These are phyloP conservation scores for Lamproptera curius DNA, from an alignment of 2,888 invertebrate genomes.

Conservation along the genomic window DNA sequence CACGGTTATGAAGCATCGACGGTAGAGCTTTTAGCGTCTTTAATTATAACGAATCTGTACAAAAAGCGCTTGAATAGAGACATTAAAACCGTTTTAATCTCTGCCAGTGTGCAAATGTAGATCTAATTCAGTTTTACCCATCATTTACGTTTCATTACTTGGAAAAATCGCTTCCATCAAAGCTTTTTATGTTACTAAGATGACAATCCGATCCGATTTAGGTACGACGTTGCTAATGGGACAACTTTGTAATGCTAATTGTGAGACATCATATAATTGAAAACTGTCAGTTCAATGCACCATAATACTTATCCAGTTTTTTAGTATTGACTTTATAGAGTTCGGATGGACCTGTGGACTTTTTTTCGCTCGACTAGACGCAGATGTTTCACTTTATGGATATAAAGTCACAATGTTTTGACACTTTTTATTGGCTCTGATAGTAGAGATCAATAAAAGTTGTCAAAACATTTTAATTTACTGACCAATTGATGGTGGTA, in stretches of 20 bases:
- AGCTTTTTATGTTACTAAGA: conserved; percentile 1
- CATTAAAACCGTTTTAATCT: conserved; percentile 14
- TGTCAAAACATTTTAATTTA: neutral
- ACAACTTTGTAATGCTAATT: conserved; percentile 7
- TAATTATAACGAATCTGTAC: conserved; percentile 1
- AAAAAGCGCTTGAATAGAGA: conserved; percentile 20
- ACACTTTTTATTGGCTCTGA: too few species aligned
- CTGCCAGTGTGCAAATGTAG: conserved; percentile 1
- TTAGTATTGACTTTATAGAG: too few species aligned
- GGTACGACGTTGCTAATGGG: conserved; percentile 8
- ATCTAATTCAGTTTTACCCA: conserved; percentile 1
- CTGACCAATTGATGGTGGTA: too few species aligned
- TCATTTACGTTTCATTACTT: conserved; percentile 10
- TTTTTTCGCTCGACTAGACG: too few species aligned
- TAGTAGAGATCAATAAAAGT: too few species aligned
- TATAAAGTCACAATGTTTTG: too few species aligned
- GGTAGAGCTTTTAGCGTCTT: conserved; percentile 1
- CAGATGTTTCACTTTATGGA: too few species aligned
- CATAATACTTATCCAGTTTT: too few species aligned
- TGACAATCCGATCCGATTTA: conserved; percentile 3
- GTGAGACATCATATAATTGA: neutral
- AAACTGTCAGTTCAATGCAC: too few species aligned
- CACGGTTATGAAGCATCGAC: neutral
- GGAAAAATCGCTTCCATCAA: neutral
- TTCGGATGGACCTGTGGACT: too few species aligned